A percentile compares a stretch with the other conserved stretches of the same genome.
These are phyloP conservation scores for Macrosiphum euphorbiae DNA, from an alignment of 2,888 invertebrate species.

Conservation along the genomic window DNA sequence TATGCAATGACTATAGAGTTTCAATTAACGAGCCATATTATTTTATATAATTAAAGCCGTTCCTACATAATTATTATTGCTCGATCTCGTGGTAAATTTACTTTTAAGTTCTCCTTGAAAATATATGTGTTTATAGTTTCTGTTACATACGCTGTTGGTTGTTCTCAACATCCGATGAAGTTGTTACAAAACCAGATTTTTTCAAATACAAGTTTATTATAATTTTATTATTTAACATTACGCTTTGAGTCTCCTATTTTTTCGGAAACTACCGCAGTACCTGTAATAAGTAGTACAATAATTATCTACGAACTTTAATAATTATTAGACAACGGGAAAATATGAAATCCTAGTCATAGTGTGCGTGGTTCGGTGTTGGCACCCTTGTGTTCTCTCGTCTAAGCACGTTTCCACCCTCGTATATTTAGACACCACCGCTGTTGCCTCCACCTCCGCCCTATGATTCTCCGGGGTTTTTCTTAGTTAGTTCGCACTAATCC, in stretches of 20 bases:
- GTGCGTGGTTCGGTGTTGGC: conserved; percentile 45
- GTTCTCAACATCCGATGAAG: conserved; percentile 12
- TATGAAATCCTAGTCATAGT: conserved; percentile 52
- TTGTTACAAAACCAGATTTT: neutral
- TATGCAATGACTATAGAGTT: conserved; percentile 39
- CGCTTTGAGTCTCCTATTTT: neutral
- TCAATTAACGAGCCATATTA: conserved; percentile 47
- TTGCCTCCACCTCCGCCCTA: conserved; percentile 22
- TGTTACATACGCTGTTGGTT: neutral
- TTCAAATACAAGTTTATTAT: neutral
- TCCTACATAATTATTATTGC: conserved; percentile 37
- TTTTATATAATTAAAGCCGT: conserved; percentile 45
- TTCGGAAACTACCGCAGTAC: neutral
- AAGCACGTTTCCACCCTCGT: conserved; percentile 64
- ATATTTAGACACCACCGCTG: conserved; percentile 57
- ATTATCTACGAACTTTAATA: neutral
- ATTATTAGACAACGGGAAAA: conserved; percentile 36
- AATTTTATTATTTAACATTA: neutral
- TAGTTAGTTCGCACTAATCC: conserved; percentile 65
- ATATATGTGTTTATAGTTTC: neutral
- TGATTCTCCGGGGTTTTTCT: conserved; percentile 63
- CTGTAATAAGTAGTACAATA: neutral
- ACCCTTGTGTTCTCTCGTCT: conserved; percentile 62
- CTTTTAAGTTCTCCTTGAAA: conserved; percentile 35
- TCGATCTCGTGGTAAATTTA: conserved; percentile 38